Conservation (phyloP, 1,140 invertebrate genomes). For the Pseudomyrmex sp. region DNA sequence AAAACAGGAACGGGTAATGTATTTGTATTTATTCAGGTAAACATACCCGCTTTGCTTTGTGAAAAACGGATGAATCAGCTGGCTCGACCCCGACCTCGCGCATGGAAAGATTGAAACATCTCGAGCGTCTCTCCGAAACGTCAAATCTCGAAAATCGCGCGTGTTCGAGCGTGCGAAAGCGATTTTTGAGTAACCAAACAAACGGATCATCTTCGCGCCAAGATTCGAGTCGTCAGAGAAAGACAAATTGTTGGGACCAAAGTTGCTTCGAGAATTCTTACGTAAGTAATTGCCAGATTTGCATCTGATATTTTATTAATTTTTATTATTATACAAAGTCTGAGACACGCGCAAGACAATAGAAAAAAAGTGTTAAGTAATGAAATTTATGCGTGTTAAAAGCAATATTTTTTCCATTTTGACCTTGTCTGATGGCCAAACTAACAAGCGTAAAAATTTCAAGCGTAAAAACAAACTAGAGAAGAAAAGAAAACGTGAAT, state of each 20-base stretch:
- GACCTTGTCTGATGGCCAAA: not conserved
- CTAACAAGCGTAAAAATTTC: not conserved
- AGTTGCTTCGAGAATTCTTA: not conserved
- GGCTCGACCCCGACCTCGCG: constrained; percentile 50
- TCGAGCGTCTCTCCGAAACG: not conserved
- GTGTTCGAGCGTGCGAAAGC: constrained; percentile 61
- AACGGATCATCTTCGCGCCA: not conserved
- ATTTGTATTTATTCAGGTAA: constrained; percentile 51
- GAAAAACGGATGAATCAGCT: constrained; percentile 63
- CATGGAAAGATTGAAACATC: not conserved
- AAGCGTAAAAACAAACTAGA: not conserved
- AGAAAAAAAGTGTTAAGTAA: too few species aligned
- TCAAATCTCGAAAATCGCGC: constrained; percentile 17
- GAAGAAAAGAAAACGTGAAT: not conserved
- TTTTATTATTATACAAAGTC: too few species aligned
- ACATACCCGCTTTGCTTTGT: constrained; percentile 53
- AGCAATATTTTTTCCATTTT: not conserved
- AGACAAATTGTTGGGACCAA: not conserved
- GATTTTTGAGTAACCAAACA: not conserved
- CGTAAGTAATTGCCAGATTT: not conserved
- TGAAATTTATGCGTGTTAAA: not conserved
- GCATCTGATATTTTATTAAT: too few species aligned
- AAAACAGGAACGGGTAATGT: not conserved
- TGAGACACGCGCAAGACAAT: too few species aligned
- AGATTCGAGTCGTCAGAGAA: not conserved